Evolutionary conservation across 1,140 invertebrate species (phyloP).

Genomic region (Oncopeltus fasciatus): DNA sequence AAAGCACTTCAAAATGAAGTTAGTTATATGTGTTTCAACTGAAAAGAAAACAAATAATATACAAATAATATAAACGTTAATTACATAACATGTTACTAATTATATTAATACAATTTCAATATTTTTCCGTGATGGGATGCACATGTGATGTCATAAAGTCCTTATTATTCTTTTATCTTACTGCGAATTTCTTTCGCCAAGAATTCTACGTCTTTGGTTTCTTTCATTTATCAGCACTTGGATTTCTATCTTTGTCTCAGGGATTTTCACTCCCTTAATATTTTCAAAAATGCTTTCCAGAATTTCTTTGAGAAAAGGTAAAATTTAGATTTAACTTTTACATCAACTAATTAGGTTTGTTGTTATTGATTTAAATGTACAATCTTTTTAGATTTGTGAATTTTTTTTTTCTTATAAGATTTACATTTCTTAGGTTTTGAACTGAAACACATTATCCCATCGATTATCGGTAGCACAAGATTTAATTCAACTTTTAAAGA

Average conservation of each 20-base stretch:
- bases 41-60: too few relatives aligned
- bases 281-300: slow-evolving; percentile 15
- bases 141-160: not conserved
- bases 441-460: slow-evolving; percentile 8
- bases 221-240: slow-evolving; percentile 2
- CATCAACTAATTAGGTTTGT: too few relatives aligned
- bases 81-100: not conserved
- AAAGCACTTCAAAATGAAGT: too few relatives aligned
- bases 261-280: not conserved
- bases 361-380: too few relatives aligned
- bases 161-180: not conserved
- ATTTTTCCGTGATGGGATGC: not conserved
- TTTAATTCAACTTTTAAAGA: not conserved
- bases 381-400: not conserved
- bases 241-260: not conserved
- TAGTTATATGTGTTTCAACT: too few relatives aligned
- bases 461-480: not conserved
- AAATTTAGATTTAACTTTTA: not conserved
- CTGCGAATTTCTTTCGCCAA: not conserved
- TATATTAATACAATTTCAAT: not conserved
- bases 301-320: slow-evolving; percentile 16
- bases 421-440: slow-evolving; percentile 10
- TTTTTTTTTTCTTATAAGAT: not conserved
- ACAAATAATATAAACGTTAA: too few relatives aligned
- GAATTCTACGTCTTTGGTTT: not conserved